Evolutionary conservation across 2,113 vertebrate species (phyloP).

Genomic region (Enhydra lutris): DNA sequence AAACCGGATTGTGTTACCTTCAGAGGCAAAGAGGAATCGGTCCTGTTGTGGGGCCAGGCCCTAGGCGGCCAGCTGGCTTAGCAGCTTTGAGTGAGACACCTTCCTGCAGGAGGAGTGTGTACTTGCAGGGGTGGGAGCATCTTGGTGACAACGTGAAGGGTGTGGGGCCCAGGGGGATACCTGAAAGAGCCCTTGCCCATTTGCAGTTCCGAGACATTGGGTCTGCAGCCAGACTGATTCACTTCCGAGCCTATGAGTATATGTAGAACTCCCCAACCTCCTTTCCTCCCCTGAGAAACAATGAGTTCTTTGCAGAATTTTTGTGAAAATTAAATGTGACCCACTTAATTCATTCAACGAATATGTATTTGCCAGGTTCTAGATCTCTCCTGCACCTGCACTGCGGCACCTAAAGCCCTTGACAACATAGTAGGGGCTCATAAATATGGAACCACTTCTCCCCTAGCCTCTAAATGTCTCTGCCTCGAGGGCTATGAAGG

Average conservation of each 20-base stretch:
- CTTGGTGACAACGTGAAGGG: accelerated
- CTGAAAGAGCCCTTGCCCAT: not conserved
- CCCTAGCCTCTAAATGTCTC: not conserved
- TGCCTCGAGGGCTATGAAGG: accelerated
- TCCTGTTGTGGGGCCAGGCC: not conserved
- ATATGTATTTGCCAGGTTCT: not conserved
- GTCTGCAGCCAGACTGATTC: not conserved
- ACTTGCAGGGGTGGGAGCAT: too few species aligned
- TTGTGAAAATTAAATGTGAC: not conserved
- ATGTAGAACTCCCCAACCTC: not conserved
- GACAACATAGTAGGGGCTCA: not conserved
- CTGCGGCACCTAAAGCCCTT: not conserved
- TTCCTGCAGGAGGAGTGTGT: not conserved
- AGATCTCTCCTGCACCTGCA: not conserved
- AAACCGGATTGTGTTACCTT: accelerated
- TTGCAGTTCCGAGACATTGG: not conserved
- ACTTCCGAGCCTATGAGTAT: not conserved
- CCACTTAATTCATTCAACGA: not conserved
- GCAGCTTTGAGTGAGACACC: not conserved
- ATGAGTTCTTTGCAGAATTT: not conserved
- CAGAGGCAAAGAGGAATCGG: not conserved
- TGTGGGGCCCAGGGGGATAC: accelerated
- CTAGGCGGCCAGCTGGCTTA: accelerated
- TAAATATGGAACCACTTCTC: not conserved
- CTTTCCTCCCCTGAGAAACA: not conserved